Base-by-base conservation (phyloP, 2,888 invertebrate genomes). In the Lymantria monacha region DNA sequence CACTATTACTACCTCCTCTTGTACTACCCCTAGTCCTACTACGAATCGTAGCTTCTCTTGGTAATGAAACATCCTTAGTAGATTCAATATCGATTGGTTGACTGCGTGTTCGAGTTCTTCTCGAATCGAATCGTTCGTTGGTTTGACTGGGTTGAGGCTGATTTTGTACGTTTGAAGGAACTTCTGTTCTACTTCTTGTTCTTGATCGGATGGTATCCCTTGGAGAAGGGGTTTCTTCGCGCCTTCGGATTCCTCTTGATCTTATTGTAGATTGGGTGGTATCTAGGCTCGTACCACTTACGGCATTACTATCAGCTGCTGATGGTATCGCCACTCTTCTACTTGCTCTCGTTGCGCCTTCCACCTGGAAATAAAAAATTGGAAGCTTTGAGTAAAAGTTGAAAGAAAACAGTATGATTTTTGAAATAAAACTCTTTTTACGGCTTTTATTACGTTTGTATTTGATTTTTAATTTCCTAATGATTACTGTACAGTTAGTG, bases 51-150 rank as follows among this genome's bases (percentile, higher is more conserved):
- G 61, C 73, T n/a, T 82, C 83, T 70, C 70, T 79, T 45, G 57
- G 74, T 45, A 68, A 54, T 57, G 72, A 66, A 50, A 49, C 46
- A 47, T 61, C 60, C 13, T 69, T 74, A 49, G 57, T 64, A 51
- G 74, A 69, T 59, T 74, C 75, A 54, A 63, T 69, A 58, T 65
- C 61, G 46, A 62, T 57, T 65, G 77, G 69, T 69, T 78, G 81
- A 57, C 74, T 82, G 38, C 87, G 84, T 47, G 85, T 76, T 70
- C 90, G 83, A 69, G 81, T 83, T 70, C 79, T 86, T 79, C 83
- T 81, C 22, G 84, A 81, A 71, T 86, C 81, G 57, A 85, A 84
- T 79, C 82, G 81, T 76, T 87, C 87, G 76, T 76, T 85, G 49
- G 71, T 75, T 62, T 60, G 72, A 49, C 38, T 55, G 61, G 73